Base-by-base conservation (phyloP, 2,888 invertebrate genomes). In the Lissocephala sabroskyi region DNA sequence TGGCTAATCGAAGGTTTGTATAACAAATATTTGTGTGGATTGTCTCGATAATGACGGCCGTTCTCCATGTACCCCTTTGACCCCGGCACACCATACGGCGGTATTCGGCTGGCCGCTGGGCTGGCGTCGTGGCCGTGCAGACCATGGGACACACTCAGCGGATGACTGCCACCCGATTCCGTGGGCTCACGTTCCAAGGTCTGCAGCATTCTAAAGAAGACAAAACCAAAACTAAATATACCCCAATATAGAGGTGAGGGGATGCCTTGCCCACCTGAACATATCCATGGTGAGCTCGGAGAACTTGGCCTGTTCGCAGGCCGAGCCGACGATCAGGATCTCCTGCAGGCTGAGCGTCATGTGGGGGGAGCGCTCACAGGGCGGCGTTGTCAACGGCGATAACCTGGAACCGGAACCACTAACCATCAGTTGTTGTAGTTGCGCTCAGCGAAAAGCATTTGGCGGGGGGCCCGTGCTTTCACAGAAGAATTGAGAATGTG, bases 211-310 rank as follows among this genome's bases (percentile, higher is more conserved):
- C 97, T 88, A 14, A 1, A 33, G 1, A 4, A 23, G n/a, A 11
- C 13, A 10, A 48, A 39, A 36, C 3, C 13, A 18, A n/a, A n/a
- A n/a, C n/a, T n/a, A n/a, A n/a, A n/a, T n/a, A n/a, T n/a, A n/a
- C n/a, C n/a, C n/a, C n/a, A n/a, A n/a, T n/a, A n/a, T n/a, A n/a
- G n/a, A 9, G 9, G 13, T 4, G 11, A 2, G 2, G 2, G 5
- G n/a, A 19, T n/a, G 16, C 3, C 13, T 2, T 10, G 35, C 64
- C 65, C 52, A 83, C 84, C 85, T 79, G 85, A 95, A 98, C 98
- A 98, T 98, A 86, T 98, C 98, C 88, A 98, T 91, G 10, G 97
- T 97, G 65, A 98, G 86, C 85, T 98, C 97, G 64, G 96, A 96
- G 86, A 97, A 97, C 85, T 97, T 97, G 26, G 96, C 94, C 88